Evolutionary conservation across 2,797 vertebrate species (phyloP).

Genomic region (Acanthurus tractus): DNA sequence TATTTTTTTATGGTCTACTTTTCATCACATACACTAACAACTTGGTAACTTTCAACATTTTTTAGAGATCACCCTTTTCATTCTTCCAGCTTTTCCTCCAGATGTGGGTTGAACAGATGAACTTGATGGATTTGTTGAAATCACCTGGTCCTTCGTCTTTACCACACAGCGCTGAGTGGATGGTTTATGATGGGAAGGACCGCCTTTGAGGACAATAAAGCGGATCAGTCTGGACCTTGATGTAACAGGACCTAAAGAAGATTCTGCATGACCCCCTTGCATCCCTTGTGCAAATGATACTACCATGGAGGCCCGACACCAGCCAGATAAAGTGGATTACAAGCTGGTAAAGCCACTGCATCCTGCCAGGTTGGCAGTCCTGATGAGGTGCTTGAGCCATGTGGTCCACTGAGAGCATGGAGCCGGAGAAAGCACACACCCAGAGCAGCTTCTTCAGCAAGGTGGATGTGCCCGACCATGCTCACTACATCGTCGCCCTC

Average conservation of each 20-base stretch:
- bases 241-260: not conserved
- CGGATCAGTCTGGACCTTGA: not conserved
- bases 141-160: conserved; percentile 1
- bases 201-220: not conserved
- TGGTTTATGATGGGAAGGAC: conserved; percentile 12
- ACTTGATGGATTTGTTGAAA: conserved; percentile 16
- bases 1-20: not conserved
- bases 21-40: not conserved
- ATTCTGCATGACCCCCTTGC: not conserved
- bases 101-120: not conserved
- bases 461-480: conserved; percentile 83
- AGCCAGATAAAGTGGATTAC: conserved; percentile 37
- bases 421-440: conserved; percentile 68
- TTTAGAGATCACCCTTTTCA: not conserved
- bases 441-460: conserved; percentile 76
- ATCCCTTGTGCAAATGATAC: conserved; percentile 21
- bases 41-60: not conserved
- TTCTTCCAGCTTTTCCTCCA: conserved; percentile 17
- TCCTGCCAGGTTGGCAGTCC: conserved; percentile 46
- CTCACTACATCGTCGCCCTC: conserved; percentile 81
- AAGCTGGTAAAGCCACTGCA: conserved; percentile 12
- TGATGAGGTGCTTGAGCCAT: conserved; percentile 64
- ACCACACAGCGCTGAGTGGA: not conserved
- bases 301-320: conserved; percentile 38
- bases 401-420: conserved; percentile 81